Base-by-base conservation (phyloP, 2,888 invertebrate species). In the Mesorhabditis spiculigera region DNA sequence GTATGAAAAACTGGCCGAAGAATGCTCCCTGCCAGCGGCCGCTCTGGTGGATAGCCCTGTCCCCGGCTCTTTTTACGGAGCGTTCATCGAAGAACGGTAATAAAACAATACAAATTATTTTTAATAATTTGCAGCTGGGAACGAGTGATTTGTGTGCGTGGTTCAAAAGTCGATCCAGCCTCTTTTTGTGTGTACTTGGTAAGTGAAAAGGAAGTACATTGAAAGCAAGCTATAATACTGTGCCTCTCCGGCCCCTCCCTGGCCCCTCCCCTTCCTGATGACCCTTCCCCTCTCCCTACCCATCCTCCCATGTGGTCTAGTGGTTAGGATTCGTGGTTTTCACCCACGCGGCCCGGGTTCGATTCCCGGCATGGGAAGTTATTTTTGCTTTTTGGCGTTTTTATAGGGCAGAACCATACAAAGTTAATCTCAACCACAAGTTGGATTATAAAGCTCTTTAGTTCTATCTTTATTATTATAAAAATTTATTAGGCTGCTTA, bases 281-380 rank as follows among this genome's bases (percentile, higher is more conserved):
- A 28, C 28, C 28, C 28, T 3, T 28, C 28, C 28, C 28, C 28
- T 28, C 28, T 28, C 3, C 28, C 28, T 28, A 1, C 3, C 28
- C 28, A 3, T 66, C 69, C 71, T 80, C 77, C 77, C 78, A 78
- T 80, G 77, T 80, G 77, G 79, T 81, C 80, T 81, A 81, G 79
- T 81, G 81, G 80, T 80, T 81, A 82, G 82, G 81, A 82, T 80
- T 80, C 76, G 78, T 80, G 82, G 80, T 81, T 81, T 80, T 81
- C 81, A 81, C 81, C 82, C 81, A 80, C 76, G 78, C 79, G 81
- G 80, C 81, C 79, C 80, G 82, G 81, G 81, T 81, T 81, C 82
- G 81, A 82, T 81, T 82, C 81, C 82, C 81, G 82, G 80, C 80
- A 80, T 80, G 78, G 79, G 78, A 80, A 80, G 75, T 72, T 70